phyloP scores from a whole-genome alignment of 2,797 vertebrate genomes.

The Glyptemys insculpta region DNA sequence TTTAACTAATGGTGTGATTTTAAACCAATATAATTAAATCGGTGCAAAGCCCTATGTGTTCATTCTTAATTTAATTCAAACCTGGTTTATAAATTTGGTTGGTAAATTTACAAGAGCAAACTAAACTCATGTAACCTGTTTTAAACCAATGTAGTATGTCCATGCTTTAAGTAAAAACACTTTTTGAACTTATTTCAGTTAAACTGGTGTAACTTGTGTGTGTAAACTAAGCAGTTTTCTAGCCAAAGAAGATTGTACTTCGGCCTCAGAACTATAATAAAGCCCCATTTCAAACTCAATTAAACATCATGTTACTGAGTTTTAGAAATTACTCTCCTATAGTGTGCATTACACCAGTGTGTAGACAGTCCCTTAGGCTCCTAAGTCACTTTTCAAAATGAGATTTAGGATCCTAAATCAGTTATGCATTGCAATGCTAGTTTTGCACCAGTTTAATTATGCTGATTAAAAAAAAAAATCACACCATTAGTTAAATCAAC shows the following conservation, averaged over 20 bases:
- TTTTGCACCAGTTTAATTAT: background rate
- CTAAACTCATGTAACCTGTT: background rate
- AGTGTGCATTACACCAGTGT: background rate
- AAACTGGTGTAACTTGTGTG: background rate
- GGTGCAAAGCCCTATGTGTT: background rate
- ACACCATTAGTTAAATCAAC: background rate
- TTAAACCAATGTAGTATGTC: background rate
- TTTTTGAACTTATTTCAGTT: background rate
- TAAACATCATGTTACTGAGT: background rate
- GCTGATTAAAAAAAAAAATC: background rate
- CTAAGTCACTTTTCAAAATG: background rate
- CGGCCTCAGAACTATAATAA: background rate
- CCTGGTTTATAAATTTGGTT: background rate
- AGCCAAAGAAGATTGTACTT: background rate
- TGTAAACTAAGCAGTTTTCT: background rate
- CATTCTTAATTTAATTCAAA: background rate
- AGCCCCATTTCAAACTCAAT: background rate
- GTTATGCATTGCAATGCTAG: background rate
- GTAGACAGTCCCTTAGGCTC: background rate
- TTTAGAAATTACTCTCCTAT: background rate
- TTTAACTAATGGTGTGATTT: background rate
- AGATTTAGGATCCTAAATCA: background rate
- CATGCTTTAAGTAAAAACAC: background rate
- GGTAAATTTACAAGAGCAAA: background rate
- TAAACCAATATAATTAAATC: background rate